phyloP scores from a whole-genome alignment of 1,140 invertebrate genomes.

The Drosophila hydei region DNA sequence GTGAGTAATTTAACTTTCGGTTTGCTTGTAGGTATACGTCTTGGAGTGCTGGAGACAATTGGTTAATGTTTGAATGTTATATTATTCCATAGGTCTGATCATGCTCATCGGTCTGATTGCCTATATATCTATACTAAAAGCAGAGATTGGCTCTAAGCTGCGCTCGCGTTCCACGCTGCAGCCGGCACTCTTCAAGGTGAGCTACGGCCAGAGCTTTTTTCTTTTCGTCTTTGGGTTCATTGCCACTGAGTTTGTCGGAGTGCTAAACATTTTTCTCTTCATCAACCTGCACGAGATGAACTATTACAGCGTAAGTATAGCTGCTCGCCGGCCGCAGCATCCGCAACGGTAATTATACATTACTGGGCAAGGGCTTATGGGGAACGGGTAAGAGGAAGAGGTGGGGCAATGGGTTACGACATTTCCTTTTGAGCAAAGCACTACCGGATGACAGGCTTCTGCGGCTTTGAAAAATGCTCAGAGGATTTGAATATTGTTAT shows the following conservation, averaged over 20 bases:
- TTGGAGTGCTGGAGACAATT: no score
- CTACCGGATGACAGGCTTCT: conserved; percentile 8
- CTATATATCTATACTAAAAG: conserved; percentile 96
- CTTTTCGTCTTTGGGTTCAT: conserved; percentile 93
- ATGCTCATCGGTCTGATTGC: conserved; percentile 95
- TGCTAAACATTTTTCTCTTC: conserved; percentile 93
- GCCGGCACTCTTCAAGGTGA: conserved; percentile 92
- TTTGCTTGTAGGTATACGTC: no score
- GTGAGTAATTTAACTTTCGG: no score
- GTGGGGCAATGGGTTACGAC: background rate
- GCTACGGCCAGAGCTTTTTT: conserved; percentile 94
- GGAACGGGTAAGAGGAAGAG: no score
- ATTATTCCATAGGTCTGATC: conserved; percentile 89
- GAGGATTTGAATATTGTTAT: no score
- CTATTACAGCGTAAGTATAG: conserved; percentile 73
- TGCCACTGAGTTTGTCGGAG: conserved; percentile 92
- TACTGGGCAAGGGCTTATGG: background rate
- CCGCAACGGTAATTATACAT: conserved; percentile 27
- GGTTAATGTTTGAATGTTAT: background rate
- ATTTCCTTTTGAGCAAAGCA: conserved; percentile 20
- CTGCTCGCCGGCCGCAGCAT: conserved; percentile 1
- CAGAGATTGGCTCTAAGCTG: conserved; percentile 94
- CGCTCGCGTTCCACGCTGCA: conserved; percentile 90
- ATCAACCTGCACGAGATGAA: conserved; percentile 88
- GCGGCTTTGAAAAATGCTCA: background rate